Conservation (phyloP, 2,113 vertebrate species). For the Chaetops frenatus region DNA sequence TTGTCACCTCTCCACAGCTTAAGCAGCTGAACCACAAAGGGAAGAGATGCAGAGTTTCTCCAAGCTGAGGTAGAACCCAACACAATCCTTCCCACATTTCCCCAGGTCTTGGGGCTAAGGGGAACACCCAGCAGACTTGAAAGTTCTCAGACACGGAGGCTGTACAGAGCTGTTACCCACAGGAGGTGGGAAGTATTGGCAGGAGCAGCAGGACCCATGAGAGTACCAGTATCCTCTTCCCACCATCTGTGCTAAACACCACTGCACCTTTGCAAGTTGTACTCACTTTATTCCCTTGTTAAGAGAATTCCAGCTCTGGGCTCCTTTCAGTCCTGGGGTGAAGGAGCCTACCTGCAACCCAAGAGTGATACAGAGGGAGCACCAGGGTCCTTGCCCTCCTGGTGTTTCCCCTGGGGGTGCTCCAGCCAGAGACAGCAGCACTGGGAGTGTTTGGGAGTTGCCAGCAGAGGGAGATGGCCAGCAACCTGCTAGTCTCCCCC, state of each 20-base stretch:
- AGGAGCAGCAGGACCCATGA: neutral
- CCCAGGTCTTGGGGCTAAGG: neutral
- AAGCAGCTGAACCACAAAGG: neutral
- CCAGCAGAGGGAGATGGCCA: conserved; percentile 35
- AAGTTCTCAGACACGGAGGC: neutral
- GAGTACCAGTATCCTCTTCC: neutral
- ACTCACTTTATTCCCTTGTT: neutral
- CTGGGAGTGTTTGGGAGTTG: neutral
- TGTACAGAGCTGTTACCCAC: neutral
- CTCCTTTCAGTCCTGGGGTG: neutral
- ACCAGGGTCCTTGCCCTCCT: neutral
- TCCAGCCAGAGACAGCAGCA: neutral
- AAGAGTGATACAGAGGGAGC: too few species aligned
- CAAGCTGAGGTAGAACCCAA: neutral
- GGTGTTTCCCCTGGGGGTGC: neutral
- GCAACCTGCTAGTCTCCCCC: neutral
- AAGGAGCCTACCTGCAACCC: neutral
- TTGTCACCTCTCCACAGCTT: neutral
- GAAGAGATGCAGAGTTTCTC: neutral
- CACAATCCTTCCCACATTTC: neutral
- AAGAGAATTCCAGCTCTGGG: neutral
- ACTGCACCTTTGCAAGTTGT: neutral
- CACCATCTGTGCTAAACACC: neutral
- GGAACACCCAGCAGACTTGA: neutral
- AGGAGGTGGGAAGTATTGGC: neutral